Conservation (phyloP, 2,113 vertebrate genomes). For the Salvelinus sp. region DNA sequence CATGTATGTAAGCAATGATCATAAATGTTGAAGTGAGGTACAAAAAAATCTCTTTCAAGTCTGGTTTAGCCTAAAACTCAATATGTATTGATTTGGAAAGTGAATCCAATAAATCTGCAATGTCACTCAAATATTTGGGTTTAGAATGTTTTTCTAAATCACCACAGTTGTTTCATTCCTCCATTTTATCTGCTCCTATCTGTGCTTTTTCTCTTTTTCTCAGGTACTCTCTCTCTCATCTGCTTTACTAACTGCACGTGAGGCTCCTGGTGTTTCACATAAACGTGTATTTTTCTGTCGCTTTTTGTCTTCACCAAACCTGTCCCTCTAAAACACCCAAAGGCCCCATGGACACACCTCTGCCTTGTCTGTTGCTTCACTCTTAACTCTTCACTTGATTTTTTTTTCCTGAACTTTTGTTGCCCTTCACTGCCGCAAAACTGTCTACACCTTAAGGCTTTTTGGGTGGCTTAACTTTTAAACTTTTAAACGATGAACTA, state of each 20-base stretch:
- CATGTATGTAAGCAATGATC: no score
- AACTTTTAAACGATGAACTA: constrained; percentile 58
- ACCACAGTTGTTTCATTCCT: constrained; percentile 42
- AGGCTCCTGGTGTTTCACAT: constrained; percentile 82
- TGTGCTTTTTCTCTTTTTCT: constrained; percentile 83
- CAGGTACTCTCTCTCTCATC: constrained; percentile 95
- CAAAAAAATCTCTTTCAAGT: no score
- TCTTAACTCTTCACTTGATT: constrained; percentile 48
- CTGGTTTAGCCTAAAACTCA: no score
- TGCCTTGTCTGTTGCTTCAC: constrained; percentile 64
- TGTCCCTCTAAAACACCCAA: constrained; percentile 66
- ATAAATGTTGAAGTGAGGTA: no score
- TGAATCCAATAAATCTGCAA: no score
- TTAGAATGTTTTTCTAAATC: background rate
- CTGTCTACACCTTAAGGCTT: constrained; percentile 58
- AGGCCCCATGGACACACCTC: constrained; percentile 75
- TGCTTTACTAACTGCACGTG: constrained; percentile 89
- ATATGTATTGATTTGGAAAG: background rate
- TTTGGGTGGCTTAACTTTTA: constrained; percentile 52
- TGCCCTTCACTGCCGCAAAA: constrained; percentile 68
- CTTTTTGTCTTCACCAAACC: constrained; percentile 70
- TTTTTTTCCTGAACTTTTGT: constrained; percentile 66
- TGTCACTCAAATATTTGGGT: no score
- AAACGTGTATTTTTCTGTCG: constrained; percentile 78
- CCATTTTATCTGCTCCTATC: constrained; percentile 54